phyloP scores from a whole-genome alignment of 2,888 invertebrate species.

The Caenorhabditis virilis region DNA sequence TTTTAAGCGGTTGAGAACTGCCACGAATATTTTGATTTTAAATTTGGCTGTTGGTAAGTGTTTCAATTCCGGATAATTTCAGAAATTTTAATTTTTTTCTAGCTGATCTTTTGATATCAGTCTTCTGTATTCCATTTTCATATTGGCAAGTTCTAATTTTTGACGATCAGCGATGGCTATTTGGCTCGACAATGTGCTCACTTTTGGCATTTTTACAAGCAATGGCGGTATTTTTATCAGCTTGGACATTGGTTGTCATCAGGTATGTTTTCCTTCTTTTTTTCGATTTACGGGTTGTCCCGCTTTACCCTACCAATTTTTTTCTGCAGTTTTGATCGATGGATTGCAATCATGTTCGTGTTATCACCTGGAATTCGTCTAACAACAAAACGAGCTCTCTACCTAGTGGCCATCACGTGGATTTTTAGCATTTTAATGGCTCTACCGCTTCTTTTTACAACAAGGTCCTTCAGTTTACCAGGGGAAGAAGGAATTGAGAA shows the following conservation, averaged over 20 bases:
- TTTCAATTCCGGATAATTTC: not conserved
- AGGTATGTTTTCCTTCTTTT: slow-evolving; percentile 29
- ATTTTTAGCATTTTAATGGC: slow-evolving; percentile 63
- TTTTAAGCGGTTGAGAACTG: slow-evolving; percentile 68
- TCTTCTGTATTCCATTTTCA: slow-evolving; percentile 71
- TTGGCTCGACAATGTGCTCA: slow-evolving; percentile 70
- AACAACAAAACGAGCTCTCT: slow-evolving; percentile 55
- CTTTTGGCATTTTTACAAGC: slow-evolving; percentile 70
- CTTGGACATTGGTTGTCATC: slow-evolving; percentile 71
- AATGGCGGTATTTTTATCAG: slow-evolving; percentile 70
- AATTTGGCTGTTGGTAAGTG: slow-evolving; percentile 68
- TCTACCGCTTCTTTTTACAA: slow-evolving; percentile 60
- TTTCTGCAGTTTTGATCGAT: slow-evolving; percentile 61
- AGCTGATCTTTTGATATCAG: slow-evolving; percentile 71
- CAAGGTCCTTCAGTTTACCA: slow-evolving; percentile 16
- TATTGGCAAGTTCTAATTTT: slow-evolving; percentile 71
- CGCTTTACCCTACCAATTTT: not conserved
- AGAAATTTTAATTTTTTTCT: slow-evolving; percentile 3
- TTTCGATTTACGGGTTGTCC: not conserved
- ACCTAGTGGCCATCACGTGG: slow-evolving; percentile 63
- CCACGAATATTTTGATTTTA: slow-evolving; percentile 71
- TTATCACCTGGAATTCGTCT: slow-evolving; percentile 60
- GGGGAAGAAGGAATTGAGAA: slow-evolving; percentile 32
- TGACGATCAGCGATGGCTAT: slow-evolving; percentile 70
- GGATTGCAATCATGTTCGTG: slow-evolving; percentile 67